These are phyloP conservation scores for Ploceus nigricollis DNA, from an alignment of 2,113 vertebrate genomes.

Conservation along the genomic window DNA sequence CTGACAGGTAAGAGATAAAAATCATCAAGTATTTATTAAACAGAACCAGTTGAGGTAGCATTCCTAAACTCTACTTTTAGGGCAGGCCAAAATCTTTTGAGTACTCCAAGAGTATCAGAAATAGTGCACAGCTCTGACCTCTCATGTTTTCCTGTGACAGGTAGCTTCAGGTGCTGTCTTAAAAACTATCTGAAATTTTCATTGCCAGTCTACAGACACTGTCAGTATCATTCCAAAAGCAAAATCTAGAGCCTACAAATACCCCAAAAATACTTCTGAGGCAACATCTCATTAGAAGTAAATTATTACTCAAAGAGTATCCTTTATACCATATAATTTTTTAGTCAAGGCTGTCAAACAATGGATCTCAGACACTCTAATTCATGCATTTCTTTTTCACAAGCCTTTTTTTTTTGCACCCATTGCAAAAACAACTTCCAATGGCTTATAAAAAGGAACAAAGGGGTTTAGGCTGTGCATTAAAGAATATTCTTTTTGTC, in stretches of 20 bases:
- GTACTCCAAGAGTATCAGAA: not conserved
- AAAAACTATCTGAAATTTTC: not conserved
- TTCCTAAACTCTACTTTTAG: not conserved
- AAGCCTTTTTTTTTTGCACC: not conserved
- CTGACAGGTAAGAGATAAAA: not conserved
- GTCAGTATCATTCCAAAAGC: not conserved
- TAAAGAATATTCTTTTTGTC: not conserved
- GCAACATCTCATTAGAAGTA: conserved; percentile 52
- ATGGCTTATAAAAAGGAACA: not conserved
- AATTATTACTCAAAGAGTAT: conserved; percentile 55
- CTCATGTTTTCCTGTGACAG: not conserved
- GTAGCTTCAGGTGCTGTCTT: not conserved
- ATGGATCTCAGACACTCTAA: conserved; percentile 19
- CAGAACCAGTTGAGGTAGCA: not conserved
- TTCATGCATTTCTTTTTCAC: conserved; percentile 27
- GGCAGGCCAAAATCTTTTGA: not conserved
- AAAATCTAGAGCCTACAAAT: not conserved
- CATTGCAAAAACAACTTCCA: conserved; percentile 21
- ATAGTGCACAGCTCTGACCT: not conserved
- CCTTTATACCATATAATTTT: conserved; percentile 58
- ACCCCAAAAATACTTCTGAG: conserved; percentile 24
- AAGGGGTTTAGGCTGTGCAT: not conserved
- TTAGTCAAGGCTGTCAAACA: conserved; percentile 61
- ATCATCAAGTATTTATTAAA: not conserved
- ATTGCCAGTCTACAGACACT: not conserved